These are phyloP conservation scores for Habrosyne pyritoides DNA, from an alignment of 2,888 invertebrate species.

Conservation along the genomic window DNA sequence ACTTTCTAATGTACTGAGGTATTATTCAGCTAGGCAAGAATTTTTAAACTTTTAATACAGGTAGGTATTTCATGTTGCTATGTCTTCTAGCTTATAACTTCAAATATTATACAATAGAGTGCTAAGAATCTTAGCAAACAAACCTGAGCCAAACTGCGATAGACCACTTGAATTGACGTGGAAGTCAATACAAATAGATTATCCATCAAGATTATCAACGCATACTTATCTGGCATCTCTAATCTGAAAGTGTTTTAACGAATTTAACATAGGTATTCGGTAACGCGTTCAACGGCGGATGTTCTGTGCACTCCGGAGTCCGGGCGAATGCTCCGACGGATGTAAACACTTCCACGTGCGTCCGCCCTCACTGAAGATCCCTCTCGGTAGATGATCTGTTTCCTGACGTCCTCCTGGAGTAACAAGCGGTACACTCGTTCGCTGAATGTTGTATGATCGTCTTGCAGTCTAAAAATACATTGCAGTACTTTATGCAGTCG, in stretches of 20 bases:
- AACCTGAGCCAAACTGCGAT: no score
- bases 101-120: neutral
- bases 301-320: slow-evolving; percentile 37
- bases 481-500: neutral
- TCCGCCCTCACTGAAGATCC: slow-evolving; percentile 49
- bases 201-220: no score
- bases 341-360: slow-evolving; percentile 76
- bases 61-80: neutral
- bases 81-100: neutral
- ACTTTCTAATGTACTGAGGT: slow-evolving; percentile 65
- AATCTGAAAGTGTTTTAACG: neutral
- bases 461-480: no score
- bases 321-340: slow-evolving; percentile 55
- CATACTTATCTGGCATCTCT: no score
- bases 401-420: neutral
- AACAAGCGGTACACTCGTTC: neutral
- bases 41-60: slow-evolving; percentile 9
- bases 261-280: slow-evolving; percentile 24
- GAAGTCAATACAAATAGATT: no score
- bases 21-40: slow-evolving; percentile 19
- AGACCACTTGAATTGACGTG: no score
- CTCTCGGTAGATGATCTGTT: slow-evolving; percentile 24
- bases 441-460: no score
- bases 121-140: no score
- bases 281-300: slow-evolving; percentile 45